Percentiles rank a stretch among this genome's conserved stretches.
phyloP scores from a whole-genome alignment of 2,113 vertebrate genomes.

The Planiliza haematocheilus region DNA sequence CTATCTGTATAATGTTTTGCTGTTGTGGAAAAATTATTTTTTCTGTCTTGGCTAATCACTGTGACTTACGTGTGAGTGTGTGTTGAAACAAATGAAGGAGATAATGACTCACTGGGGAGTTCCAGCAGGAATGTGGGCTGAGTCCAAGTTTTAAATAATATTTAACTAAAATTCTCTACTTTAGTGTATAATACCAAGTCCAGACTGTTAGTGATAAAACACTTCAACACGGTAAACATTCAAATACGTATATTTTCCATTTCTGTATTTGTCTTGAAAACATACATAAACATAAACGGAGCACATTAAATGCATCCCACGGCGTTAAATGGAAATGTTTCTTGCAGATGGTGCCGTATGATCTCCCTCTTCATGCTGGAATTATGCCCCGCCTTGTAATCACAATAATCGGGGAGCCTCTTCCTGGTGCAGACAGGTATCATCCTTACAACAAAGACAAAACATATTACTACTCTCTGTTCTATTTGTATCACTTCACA shows the following conservation, averaged over 20 bases:
- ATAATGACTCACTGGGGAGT: conserved; percentile 69
- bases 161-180: conserved; percentile 38
- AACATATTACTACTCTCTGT: neutral
- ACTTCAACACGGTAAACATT: neutral
- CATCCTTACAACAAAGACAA: too few relatives aligned
- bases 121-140: conserved; percentile 62
- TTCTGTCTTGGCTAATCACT: neutral
- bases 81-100: conserved; percentile 24
- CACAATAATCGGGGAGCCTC: conserved; percentile 81
- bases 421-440: conserved; percentile 79
- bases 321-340: conserved; percentile 29
- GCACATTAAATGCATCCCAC: neutral
- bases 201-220: conserved; percentile 22
- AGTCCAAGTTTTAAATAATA: conserved; percentile 49
- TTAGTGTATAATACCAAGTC: neutral
- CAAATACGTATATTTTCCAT: neutral
- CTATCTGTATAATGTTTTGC: conserved; percentile 29
- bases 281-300: neutral
- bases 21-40: conserved; percentile 18
- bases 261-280: conserved; percentile 15
- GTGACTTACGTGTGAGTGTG: conserved; percentile 21
- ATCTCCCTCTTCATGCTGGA: conserved; percentile 83
- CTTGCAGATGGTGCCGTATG: conserved; percentile 80
- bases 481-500: too few relatives aligned
- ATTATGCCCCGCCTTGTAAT: conserved; percentile 82